A percentile compares a stretch with the other conserved stretches of the same genome.
Conservation (phyloP, 2,113 vertebrate species). For the Anser cygnoides region DNA sequence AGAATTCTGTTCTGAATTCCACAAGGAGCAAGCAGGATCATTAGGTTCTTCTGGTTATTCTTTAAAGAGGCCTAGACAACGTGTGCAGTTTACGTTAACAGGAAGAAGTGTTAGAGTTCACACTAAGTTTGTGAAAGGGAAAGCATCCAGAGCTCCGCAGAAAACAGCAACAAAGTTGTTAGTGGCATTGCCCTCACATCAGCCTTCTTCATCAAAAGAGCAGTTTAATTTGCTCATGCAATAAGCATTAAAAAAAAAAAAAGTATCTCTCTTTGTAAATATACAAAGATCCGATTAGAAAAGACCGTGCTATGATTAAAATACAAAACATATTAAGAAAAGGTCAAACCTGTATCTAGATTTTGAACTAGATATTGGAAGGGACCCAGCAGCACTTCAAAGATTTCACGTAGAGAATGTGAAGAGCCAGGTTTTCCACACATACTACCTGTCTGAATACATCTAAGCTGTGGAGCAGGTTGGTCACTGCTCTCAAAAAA, state of each 20-base stretch:
- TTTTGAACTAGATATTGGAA: neutral
- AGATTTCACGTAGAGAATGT: neutral
- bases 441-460: neutral
- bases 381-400: neutral
- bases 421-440: neutral
- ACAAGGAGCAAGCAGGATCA: neutral
- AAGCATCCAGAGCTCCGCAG: neutral
- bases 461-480: neutral
- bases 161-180: neutral
- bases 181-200: neutral
- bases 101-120: neutral
- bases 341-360: neutral
- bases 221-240: neutral
- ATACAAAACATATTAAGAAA: neutral
- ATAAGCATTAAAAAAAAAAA: neutral
- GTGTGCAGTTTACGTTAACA: neutral
- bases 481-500: neutral
- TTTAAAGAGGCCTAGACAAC: neutral
- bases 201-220: neutral
- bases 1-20: neutral
- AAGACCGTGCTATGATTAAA: neutral
- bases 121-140: neutral
- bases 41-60: neutral
- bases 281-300: neutral
- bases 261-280: neutral